Base-by-base conservation (phyloP, 2,113 vertebrate genomes). In the Maccullochella peelii region DNA sequence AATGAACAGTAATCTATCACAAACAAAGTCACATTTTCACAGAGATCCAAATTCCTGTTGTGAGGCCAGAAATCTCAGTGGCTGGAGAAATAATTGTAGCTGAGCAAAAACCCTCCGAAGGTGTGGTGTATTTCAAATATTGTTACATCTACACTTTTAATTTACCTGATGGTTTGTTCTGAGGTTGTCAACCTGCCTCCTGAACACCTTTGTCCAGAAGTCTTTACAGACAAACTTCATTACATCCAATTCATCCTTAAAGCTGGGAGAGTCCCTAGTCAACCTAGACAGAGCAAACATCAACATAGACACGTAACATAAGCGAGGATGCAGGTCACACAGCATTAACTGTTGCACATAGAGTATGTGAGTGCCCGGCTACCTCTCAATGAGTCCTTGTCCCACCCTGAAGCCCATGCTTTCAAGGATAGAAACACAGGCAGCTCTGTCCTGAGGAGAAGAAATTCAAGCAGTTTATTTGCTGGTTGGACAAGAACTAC, bases 211-310 rank as follows among this genome's bases (percentile, higher is more conserved):
- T 3, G 88, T 96, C 97, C 97, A 97, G 85, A 97, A 96, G 80
- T 97, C 97, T 92, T 96, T 97, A 86, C 97, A 98, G 33, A 97
- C 68, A 67, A 98, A 97, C 91, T 97, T 97, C 93, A 98, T 95
- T 8, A 95, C 67, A 30, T 98, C 97, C 87, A 97, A 85, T 77
- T 97, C 97, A 75, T 97, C 97, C 83, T 96, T 96, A 82, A 97
- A 96, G 88, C 95, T 92, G 58, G 94, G 95, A 0, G 87, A 95
- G 83, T 97, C 97, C 77, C 88, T 93, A 20, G 97, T 97, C 76
- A 97, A 91, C 90, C 97, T 97, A 38, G 12, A 50, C 21, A 61
- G 7, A 58, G 25, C 8, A 78, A 77, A 83, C 1, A 73, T 27
- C 5, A 57, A 55, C 16, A 12, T 25, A 77, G 2, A 33, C 18